Base-by-base conservation (phyloP, 2,797 vertebrate genomes). In the Oreochromis mossambicus region DNA sequence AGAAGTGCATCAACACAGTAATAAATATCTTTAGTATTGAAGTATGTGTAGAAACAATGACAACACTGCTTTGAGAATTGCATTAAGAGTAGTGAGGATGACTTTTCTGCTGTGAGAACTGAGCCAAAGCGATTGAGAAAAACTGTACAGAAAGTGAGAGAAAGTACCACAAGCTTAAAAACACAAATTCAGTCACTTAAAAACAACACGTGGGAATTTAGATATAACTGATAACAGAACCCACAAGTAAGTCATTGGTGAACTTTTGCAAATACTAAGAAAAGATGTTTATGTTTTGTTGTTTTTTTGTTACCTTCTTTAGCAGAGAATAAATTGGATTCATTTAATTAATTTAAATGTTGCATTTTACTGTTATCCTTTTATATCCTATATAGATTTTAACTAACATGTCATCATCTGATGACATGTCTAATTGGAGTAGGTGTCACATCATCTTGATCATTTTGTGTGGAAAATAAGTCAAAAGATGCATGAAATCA, bases 271-370 rank as follows among this genome's bases (percentile, higher is more conserved):
- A 46, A 46, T 46, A 70, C 66, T 46, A 70, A 46, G 14, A 26
- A 70, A 70, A 46, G 0, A 26, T 41, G n/a, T 43, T 58, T 58
- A 58, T 46, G 13, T 15, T 51, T 51, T n/a, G 5, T 15, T 8
- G 0, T 0, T 38, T 5, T 61, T 73, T 46, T 26, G 5, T 70
- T 48, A 17, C 8, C 14, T 46, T 41, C 21, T 70, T 70, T 11
- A 29, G 38, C 66, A 70, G 66, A 17, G 66, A 19, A 66, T 66
- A 14, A 38, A 66, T 26, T 3, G 46, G 14, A 61, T 61, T 34
- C 1, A 61, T 61, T 34, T 12, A 36, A 36, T 61, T 36, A 61
- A 36, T 36, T 61, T 61, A n/a, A 2, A 19, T 34, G 10, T 61
- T 61, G 32, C 58, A 61, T 61, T 61, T 61, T n/a, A 61, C 32